Evolutionary conservation across 2,888 invertebrate species (phyloP), one percentile per base, ranked within the genome.

Genomic region (Formica aserva): DNA sequence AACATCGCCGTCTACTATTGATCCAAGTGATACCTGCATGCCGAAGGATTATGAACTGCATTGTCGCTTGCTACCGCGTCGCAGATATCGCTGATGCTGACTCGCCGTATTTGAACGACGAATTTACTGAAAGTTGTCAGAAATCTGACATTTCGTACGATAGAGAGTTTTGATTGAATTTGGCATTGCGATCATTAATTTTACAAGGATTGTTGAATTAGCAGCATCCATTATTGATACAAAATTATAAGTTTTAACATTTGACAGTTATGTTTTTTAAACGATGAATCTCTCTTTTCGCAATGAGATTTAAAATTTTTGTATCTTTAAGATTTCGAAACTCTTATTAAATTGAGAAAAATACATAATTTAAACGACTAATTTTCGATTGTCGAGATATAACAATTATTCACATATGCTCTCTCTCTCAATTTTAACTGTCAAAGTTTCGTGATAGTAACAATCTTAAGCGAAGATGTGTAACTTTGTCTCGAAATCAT

Each of bases 21-120:
- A 86, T 86, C 74, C n/a, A n/a, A n/a, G 67, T n/a, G 66, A 81
- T 84, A 66, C 55, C 63, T 62, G 71, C 81, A 71, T 67, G n/a
- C 76, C 81, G 35, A 81, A 84, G 76, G 81, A 85, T 81, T 80
- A 71, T 52, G 13, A 71, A 71, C 83, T 35, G 32, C 48, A 65
- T 75, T 69, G 38, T 52, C 52, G 8, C 48, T 62, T 26, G 55
- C 45, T 72, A 74, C 41, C 35, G 57, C 66, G 41, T n/a, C 45
- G 22, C 63, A 45, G 26, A 71, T 57, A 71, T 71, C 57, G 18
- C 32, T 45, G 77, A 69, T 22, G 32, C 22, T 71, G 69, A 57
- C 18, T 71, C 26, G 35, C 13, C 48, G 41, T 13, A 18, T 41
- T 52, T 41, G 29, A 45, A n/a, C 29, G 13, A 66, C 26, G 13